Evolutionary conservation across 2,888 invertebrate species (phyloP), one percentile per base, ranked within the genome.

Genomic region (Apotomis betuletana): DNA sequence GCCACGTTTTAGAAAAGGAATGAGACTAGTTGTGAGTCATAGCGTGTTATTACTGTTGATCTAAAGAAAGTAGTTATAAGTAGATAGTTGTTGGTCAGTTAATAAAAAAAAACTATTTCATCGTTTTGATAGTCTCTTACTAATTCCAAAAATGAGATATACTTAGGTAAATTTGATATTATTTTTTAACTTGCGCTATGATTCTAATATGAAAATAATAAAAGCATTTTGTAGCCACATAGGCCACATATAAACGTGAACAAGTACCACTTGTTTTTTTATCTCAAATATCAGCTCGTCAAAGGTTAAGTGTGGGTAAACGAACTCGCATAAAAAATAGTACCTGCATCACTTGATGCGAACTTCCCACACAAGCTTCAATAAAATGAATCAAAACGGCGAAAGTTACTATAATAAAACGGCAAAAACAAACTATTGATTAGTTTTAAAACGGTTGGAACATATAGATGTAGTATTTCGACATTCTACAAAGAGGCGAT

Each of bases 291-390:
- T 49, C 49, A 49, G 10, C 10, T 49, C 10, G 49, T 49, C 49
- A 10, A 10, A 49, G 49, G 9, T 64, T 12, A 52, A 41, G 54
- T 64, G 64, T 64, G 64, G 64, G 64, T 64, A 64, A 64, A 64
- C 55, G 64, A 64, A 55, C 64, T 64, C 3, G 1, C 5, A 64
- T 41, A 64, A 64, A 55, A 44, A 55, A 55, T 59, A 15, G 6
- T 55, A 44, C 64, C 44, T 55, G 64, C 54, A 3, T 10, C 49
- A 15, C 41, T 41, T 6, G 36, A 52, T 64, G 64, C 44, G 64
- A 64, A 64, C 12, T 44, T 64, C 64, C 4, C 55, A 64, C 15
- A 51, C 6, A 15, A 10, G 8, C 49, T 3, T 10, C 9, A 10
- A 10, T 2, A 49, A 10, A 49, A 49, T 49, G 49, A 10, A 49